phyloP scores from a whole-genome alignment of 35 echinoderm and acorn worm genomes.

The Apostichopus japonicus region DNA sequence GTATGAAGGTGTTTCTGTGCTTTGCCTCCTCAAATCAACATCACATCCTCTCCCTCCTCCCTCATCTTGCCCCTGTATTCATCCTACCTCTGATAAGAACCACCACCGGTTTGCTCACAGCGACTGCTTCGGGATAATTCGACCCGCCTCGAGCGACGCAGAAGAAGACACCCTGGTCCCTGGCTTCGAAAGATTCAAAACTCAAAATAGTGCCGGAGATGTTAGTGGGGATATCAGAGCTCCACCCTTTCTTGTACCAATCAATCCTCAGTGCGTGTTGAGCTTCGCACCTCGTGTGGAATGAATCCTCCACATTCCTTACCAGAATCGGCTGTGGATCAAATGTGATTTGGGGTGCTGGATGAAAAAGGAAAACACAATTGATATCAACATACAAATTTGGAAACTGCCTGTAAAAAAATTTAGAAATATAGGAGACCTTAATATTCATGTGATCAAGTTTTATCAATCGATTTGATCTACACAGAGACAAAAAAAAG shows the following conservation, averaged over 20 bases:
- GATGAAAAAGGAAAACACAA: neutral
- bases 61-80: neutral
- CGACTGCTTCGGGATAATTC: neutral
- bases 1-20: too few relatives aligned
- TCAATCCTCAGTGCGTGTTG: constrained; percentile 3
- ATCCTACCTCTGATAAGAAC: constrained; percentile 5
- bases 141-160: constrained; percentile 17
- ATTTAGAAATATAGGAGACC: too few relatives aligned
- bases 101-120: constrained; percentile 4
- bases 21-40: too few relatives aligned
- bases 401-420: too few relatives aligned
- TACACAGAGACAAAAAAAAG: too few relatives aligned
- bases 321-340: neutral
- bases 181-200: neutral
- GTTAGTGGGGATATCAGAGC: neutral
- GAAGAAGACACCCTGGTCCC: constrained; percentile 25
- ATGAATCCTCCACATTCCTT: neutral
- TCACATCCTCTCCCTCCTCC: too few relatives aligned
- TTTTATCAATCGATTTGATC: too few relatives aligned
- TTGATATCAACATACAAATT: too few relatives aligned
- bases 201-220: constrained; percentile 2
- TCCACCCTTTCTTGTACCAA: constrained; percentile 37
- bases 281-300: constrained; percentile 24
- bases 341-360: neutral
- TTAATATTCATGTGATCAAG: too few relatives aligned